A percentile compares a stretch with the other conserved stretches of the same genome.
Conservation (phyloP, 2,797 vertebrate genomes). For the Phoxinus dragarum region DNA sequence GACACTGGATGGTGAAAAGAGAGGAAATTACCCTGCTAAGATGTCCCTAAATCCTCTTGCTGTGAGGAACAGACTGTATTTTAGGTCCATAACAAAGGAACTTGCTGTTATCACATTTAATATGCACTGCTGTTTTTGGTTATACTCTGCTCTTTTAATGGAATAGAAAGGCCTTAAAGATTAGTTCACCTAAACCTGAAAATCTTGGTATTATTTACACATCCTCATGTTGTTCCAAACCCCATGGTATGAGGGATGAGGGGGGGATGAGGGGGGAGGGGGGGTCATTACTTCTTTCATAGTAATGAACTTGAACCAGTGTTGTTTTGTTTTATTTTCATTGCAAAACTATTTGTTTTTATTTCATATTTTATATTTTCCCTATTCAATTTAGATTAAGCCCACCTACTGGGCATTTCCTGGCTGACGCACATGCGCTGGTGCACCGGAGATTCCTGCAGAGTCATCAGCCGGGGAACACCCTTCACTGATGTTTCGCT, state of each 20-base stretch:
- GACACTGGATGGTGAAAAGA: constrained; percentile 72
- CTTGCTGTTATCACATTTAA: constrained; percentile 47
- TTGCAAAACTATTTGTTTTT: background rate
- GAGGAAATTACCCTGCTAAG: constrained; percentile 71
- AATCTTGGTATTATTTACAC: background rate
- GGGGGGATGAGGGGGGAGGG: too few relatives aligned
- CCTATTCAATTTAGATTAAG: background rate
- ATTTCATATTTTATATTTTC: background rate
- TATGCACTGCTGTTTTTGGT: constrained; percentile 9
- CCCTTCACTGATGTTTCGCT: background rate
- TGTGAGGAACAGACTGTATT: constrained; percentile 70
- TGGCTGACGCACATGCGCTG: background rate
- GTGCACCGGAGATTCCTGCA: background rate
- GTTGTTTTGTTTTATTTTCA: background rate
- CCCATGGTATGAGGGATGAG: background rate
- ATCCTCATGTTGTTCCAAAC: background rate
- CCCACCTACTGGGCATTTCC: background rate
- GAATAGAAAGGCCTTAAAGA: background rate
- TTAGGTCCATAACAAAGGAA: constrained; percentile 48
- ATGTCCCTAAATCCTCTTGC: constrained; percentile 72
- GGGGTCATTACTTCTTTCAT: background rate
- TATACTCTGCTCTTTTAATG: background rate
- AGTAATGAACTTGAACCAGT: background rate
- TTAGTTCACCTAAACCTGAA: background rate
- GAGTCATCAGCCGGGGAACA: background rate